These are phyloP conservation scores for Cheiracanthium punctorium DNA, from an alignment of 2,888 invertebrate species.

Conservation along the genomic window DNA sequence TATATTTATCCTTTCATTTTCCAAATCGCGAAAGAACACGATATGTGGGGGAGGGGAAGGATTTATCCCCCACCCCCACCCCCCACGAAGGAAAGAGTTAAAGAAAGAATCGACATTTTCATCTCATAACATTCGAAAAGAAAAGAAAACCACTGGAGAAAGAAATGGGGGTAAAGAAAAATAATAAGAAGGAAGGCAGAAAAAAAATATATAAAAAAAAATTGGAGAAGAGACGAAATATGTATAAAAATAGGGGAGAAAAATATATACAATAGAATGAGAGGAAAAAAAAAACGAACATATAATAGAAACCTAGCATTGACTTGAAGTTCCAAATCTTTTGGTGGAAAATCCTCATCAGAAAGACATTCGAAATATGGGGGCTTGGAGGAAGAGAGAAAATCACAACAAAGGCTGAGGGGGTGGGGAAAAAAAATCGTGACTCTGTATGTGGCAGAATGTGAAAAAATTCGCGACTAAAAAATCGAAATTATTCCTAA, in stretches of 20 bases:
- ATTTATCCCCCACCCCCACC: slow-evolving; percentile 1
- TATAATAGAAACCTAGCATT: slow-evolving; percentile 69
- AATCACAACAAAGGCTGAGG: neutral
- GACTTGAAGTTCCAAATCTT: slow-evolving; percentile 66
- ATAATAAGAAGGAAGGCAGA: neutral
- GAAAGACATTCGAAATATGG: slow-evolving; percentile 60
- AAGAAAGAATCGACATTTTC: slow-evolving; percentile 69
- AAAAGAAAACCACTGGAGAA: slow-evolving; percentile 42
- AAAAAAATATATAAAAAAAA: slow-evolving; percentile 11
- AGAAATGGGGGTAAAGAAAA: slow-evolving; percentile 9
- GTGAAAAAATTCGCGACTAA: slow-evolving; percentile 16
- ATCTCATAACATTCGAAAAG: slow-evolving; percentile 65
- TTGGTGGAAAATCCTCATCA: slow-evolving; percentile 68
- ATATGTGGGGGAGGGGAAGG: slow-evolving; percentile 16
- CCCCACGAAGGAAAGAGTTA: slow-evolving; percentile 45
- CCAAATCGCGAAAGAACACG: slow-evolving; percentile 52
- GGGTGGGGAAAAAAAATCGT: slow-evolving; percentile 41
- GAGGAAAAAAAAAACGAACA: slow-evolving; percentile 26
- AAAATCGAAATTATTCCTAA: slow-evolving; percentile 50
- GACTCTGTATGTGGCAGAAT: slow-evolving; percentile 40
- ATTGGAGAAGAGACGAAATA: slow-evolving; percentile 8
- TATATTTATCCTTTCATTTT: slow-evolving; percentile 30
- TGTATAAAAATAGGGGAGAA: slow-evolving; percentile 9
- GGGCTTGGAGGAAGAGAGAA: slow-evolving; percentile 16
- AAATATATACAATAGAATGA: slow-evolving; percentile 42